A percentile compares a stretch with the other conserved stretches of the same genome.
Conservation (phyloP, 2,797 vertebrate species). For the Holocentrus rufus region DNA sequence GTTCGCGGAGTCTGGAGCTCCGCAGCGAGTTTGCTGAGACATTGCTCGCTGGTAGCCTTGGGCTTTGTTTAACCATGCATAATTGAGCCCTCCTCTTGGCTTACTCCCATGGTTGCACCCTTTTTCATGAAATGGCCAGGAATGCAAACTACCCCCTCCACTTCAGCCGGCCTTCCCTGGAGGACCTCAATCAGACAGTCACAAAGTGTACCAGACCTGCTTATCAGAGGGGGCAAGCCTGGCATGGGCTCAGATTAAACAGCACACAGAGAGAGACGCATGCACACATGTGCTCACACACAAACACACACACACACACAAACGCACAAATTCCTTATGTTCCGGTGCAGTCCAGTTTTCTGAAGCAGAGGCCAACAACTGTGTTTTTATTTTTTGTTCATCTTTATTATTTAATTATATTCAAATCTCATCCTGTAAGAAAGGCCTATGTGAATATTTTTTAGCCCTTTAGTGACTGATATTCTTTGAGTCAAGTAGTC, state of each 20-base stretch:
- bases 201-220: constrained; percentile 81
- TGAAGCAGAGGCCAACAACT: not conserved
- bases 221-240: constrained; percentile 81
- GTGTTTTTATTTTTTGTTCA: too few relatives aligned
- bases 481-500: too few relatives aligned
- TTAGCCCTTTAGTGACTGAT: too few relatives aligned
- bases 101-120: constrained; percentile 84
- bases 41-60: constrained; percentile 76
- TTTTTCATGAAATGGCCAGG: constrained; percentile 84
- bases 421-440: not conserved
- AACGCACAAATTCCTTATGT: constrained; percentile 47
- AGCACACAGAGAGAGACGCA: constrained; percentile 36
- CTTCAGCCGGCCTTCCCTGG: constrained; percentile 79
- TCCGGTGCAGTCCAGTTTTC: not conserved
- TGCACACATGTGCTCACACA: constrained; percentile 22
- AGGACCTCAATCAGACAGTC: constrained; percentile 83
- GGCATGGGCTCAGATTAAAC: constrained; percentile 72
- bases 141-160: constrained; percentile 83
- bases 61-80: constrained; percentile 85
- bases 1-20: constrained; percentile 58
- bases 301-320: constrained; percentile 6
- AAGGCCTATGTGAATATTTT: not conserved
- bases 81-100: constrained; percentile 85
- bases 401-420: not conserved
- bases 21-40: constrained; percentile 74